Base-by-base conservation (phyloP, 1,140 invertebrate genomes). In the Hylaeus volcanicus region DNA sequence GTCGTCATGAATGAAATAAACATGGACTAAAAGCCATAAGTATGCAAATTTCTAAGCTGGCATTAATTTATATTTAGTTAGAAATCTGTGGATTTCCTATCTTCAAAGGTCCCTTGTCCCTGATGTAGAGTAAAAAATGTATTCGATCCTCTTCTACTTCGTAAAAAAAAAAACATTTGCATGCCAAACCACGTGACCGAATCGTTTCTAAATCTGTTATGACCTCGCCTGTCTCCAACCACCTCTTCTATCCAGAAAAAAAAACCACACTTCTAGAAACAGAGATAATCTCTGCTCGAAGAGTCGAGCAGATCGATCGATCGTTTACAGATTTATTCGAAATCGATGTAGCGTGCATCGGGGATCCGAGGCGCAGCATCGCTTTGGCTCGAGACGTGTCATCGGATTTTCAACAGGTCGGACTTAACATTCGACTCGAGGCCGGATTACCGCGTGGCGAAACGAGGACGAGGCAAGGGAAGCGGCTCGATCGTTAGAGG, bases 401-500 rank as follows among this genome's bases (percentile, higher is more conserved):
- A 60, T 79, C 79, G 66, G 61, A 81, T 74, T 85, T 82, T 85
- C 83, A 77, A 64, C 82, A 84, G 74, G 73, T 82, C 74, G 61
- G 60, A 53, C 71, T 86, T 85, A 82, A 77, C 37, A 45, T 74
- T 82, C 83, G 74, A 85, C 55, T 39, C 58, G 68, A n/a, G 45
- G 53, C n/a, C 72, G 84, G 84, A 86, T 85, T 86, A 86, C 45
- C 26, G 39, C 8, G 41, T 58, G n/a, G 60, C 41, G n/a, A 41
- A 75, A 66, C 53, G 56, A 69, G 48, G 41, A 83, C 53, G 14
- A 1, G 5, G 26, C 8, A 14, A n/a, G 45, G 53, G 15, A 45
- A 14, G 12, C 51, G 48, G 55, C 43, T 51, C 39, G 56, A 26
- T 86, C 71, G 70, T 79, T 75, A 85, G 83, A 75, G 61, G 74